Conservation (phyloP, 2,888 invertebrate genomes). For the Chrysodeixis includens region DNA sequence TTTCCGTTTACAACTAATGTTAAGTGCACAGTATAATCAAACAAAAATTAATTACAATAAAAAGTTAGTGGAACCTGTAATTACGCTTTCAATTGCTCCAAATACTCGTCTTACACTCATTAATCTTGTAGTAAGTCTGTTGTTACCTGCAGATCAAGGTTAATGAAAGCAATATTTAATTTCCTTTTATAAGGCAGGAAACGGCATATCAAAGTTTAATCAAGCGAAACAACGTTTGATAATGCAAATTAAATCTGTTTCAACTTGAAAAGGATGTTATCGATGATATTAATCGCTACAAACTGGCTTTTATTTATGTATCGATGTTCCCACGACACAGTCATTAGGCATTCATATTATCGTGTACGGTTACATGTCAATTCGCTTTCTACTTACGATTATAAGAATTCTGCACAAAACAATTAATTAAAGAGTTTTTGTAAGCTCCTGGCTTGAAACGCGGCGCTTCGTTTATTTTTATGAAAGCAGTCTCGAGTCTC, state of each 20-base stretch:
- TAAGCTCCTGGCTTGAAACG: conserved; percentile 4
- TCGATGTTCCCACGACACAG: conserved; percentile 47
- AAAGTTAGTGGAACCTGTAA: conserved; percentile 36
- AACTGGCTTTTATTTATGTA: conserved; percentile 32
- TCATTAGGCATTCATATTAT: conserved; percentile 21
- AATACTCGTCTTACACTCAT: conserved; percentile 29
- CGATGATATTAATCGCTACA: conserved; percentile 42
- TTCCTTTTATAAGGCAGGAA: conserved; percentile 50
- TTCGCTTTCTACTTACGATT: conserved; percentile 26
- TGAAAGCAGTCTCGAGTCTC: neutral
- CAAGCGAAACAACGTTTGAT: conserved; percentile 43
- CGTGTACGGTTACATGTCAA: conserved; percentile 15
- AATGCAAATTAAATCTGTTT: conserved; percentile 50
- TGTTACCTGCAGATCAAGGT: conserved; percentile 29
- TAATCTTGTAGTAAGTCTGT: conserved; percentile 18
- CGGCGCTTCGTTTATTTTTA: neutral
- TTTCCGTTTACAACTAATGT: conserved; percentile 39
- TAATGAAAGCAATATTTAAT: conserved; percentile 51
- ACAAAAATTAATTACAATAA: conserved; percentile 43
- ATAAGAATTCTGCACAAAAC: neutral
- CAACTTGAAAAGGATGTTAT: conserved; percentile 53
- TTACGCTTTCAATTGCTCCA: conserved; percentile 44
- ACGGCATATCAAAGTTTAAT: conserved; percentile 48
- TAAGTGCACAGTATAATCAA: conserved; percentile 34
- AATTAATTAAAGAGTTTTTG: conserved; percentile 2